Conservation (phyloP, 2,888 invertebrate species). For the Sphinx pinastri region DNA sequence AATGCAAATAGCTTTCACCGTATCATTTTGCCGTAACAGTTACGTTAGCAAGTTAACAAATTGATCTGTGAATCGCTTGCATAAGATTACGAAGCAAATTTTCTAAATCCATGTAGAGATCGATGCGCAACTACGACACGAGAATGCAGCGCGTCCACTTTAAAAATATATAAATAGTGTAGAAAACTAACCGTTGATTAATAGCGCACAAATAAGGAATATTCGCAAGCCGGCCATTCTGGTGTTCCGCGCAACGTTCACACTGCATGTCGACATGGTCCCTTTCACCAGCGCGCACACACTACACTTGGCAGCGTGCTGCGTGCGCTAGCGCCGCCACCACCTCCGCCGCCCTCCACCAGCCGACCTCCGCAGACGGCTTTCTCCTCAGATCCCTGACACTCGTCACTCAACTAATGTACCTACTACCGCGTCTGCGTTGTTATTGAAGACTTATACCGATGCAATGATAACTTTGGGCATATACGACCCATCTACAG, state of each 20-base stretch:
- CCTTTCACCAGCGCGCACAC: constrained; percentile 80
- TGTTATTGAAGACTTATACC: constrained; percentile 21
- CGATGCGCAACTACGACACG: not conserved
- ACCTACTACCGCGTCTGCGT: constrained; percentile 32
- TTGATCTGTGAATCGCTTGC: constrained; percentile 65
- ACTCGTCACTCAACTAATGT: constrained; percentile 52
- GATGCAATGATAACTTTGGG: constrained; percentile 4
- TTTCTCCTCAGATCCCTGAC: constrained; percentile 73
- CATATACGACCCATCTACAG: constrained; percentile 16
- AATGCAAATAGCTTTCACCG: constrained; percentile 70
- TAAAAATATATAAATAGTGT: constrained; percentile 36
- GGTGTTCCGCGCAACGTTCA: constrained; percentile 55
- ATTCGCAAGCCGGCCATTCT: constrained; percentile 69
- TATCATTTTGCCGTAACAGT: constrained; percentile 66
- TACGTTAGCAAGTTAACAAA: constrained; percentile 66
- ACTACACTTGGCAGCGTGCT: constrained; percentile 52
- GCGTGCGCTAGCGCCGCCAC: constrained; percentile 25
- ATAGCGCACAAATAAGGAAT: constrained; percentile 70
- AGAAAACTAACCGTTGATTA: constrained; percentile 72
- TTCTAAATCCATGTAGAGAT: constrained; percentile 41
- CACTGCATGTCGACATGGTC: constrained; percentile 64
- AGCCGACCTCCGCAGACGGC: constrained; percentile 69
- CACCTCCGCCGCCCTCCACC: constrained; percentile 57
- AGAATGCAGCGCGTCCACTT: constrained; percentile 11
- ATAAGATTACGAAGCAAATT: constrained; percentile 63